Evolutionary conservation across 2,113 vertebrate genomes (phyloP), one percentile per base, ranked within the genome.

Genomic region (Chlamydotis undulata): DNA sequence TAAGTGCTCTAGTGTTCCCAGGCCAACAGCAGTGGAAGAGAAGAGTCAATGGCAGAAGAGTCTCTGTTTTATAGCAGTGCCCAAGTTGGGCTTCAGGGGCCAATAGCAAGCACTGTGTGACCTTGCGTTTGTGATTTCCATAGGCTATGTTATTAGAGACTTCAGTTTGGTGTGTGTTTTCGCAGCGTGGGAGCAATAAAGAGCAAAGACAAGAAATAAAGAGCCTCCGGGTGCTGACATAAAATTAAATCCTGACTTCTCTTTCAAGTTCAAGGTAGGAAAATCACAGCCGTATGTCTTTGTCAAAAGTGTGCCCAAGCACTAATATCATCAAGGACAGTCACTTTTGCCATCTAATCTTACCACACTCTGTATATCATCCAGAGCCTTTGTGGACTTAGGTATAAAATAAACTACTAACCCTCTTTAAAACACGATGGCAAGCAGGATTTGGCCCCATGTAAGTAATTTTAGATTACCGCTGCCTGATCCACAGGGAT

Each of bases 181-280:
- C 75, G 87, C 91, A 83, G 91, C 57, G 52, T 90, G 95, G 94
- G 96, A 97, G 89, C 94, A 96, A 97, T 97, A 97, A 96, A 96
- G 83, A 90, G 74, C 69, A 95, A 89, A 96, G 89, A 85, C 94
- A 94, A 97, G 89, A 93, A 95, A 96, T 95, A 97, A 97, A 97
- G 87, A 96, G 96, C 94, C 96, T 95, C 94, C 85, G 15, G 96
- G 95, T 94, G 87, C 93, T 75, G 93, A 96, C 85, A 96, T 96
- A 90, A 97, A 97, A 96, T 95, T 90, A 95, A 97, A 96, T 96
- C 96, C 94, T 91, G 94, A 94, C 95, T 96, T 83, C 87, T 93
- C 91, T 96, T 94, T 91, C 93, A 96, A 92, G 96, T 96, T 96
- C 94, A 96, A 97, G 94, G 89, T 96, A 95, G 91, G 91, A 97